Conservation (phyloP, 2,888 invertebrate genomes). For the Drosophila mimica region DNA sequence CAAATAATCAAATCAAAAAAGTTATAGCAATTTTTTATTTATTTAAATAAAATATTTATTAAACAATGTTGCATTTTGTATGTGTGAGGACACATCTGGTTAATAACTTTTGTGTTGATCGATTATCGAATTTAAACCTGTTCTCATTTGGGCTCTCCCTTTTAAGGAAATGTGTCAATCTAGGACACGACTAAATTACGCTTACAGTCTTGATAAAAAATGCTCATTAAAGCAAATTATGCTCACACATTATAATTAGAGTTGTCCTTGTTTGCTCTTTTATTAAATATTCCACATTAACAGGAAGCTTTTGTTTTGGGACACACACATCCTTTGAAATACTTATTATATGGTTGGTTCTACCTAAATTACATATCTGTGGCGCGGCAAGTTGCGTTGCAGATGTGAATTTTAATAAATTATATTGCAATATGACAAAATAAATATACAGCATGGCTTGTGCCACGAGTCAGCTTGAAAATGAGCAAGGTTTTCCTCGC, state of each 20-base stretch:
- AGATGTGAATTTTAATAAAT: constrained; percentile 79
- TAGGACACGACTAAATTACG: neutral
- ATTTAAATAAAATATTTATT: neutral
- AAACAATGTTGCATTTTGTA: neutral
- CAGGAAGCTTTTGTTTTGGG: constrained; percentile 62
- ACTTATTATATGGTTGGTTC: neutral
- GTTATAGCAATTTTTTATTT: too few relatives aligned
- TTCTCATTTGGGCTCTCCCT: neutral
- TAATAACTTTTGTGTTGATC: too few relatives aligned
- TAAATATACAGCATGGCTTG: constrained; percentile 36
- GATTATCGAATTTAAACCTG: too few relatives aligned
- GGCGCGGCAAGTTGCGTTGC: constrained; percentile 30
- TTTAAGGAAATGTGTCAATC: neutral
- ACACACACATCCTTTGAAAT: constrained; percentile 6
- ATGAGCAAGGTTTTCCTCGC: constrained; percentile 18
- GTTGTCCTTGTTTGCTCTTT: constrained; percentile 49
- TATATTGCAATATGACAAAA: constrained; percentile 68
- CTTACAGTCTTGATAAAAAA: neutral
- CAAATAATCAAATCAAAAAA: too few relatives aligned
- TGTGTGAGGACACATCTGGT: neutral
- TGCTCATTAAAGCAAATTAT: constrained; percentile 14
- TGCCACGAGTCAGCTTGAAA: constrained; percentile 1
- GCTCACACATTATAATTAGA: constrained; percentile 48
- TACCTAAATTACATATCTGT: neutral
- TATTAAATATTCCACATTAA: constrained; percentile 75